phyloP scores from a whole-genome alignment of 2,888 invertebrate species.

The Xylota segnis region DNA sequence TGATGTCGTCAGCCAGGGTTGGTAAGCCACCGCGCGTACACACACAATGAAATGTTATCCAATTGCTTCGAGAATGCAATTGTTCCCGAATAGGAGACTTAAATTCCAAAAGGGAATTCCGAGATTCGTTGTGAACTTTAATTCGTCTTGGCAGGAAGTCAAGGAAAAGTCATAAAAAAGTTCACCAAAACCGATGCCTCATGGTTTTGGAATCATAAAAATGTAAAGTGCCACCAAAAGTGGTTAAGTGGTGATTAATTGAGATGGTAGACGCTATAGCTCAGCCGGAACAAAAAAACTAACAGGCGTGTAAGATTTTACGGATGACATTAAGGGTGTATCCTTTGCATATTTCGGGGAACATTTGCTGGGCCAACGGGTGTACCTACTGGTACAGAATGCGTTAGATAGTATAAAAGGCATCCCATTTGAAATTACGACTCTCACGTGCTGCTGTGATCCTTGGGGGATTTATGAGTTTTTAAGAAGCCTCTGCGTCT shows the following conservation, averaged over 20 bases:
- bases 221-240: background rate
- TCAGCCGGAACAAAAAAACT: background rate
- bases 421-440: conserved; percentile 13
- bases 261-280: background rate
- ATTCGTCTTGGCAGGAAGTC: conserved; percentile 5
- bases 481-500: conserved; percentile 5
- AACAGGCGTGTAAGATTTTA: conserved; percentile 9
- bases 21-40: background rate
- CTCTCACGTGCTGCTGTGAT: conserved; percentile 11
- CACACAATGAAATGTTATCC: conserved; percentile 5
- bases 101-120: background rate
- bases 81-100: background rate
- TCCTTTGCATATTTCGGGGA: conserved; percentile 9
- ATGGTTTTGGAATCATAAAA: background rate
- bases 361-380: background rate
- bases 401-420: background rate
- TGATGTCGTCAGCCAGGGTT: conserved; percentile 1
- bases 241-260: conserved; percentile 20
- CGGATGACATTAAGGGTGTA: conserved; percentile 12
- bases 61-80: conserved; percentile 14
- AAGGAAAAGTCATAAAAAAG: conserved; percentile 27
- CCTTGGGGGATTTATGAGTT: conserved; percentile 6
- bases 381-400: background rate
- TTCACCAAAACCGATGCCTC: background rate
- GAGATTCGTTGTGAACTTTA: conserved; percentile 15